Percentiles rank a stretch among this genome's conserved stretches.
Evolutionary conservation across 2,113 vertebrate genomes (phyloP).

Genomic region (Tricholaema leucomelas): DNA sequence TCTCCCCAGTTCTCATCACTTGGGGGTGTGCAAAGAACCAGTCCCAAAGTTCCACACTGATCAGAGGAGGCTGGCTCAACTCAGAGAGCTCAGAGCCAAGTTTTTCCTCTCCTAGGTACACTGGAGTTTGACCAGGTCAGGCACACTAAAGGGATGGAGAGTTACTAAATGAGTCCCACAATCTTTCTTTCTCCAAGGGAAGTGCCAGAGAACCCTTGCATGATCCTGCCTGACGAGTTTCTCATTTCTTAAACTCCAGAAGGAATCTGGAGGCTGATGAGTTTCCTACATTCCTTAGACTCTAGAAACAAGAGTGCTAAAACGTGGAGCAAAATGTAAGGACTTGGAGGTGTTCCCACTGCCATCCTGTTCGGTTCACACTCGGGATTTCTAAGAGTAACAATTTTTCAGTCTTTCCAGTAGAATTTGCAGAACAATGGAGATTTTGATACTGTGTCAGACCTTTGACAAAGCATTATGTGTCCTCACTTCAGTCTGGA

Average conservation of each 20-base stretch:
- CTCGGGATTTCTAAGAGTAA: background rate
- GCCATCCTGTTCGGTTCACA: background rate
- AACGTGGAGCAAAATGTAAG: background rate
- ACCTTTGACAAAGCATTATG: conserved; percentile 46
- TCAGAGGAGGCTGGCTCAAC: conserved; percentile 72
- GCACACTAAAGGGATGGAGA: background rate
- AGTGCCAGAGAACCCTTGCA: background rate
- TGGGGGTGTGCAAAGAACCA: conserved; percentile 85
- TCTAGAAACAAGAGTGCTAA: background rate
- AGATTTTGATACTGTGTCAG: conserved; percentile 62
- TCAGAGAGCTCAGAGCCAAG: conserved; percentile 79
- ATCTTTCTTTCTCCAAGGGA: background rate
- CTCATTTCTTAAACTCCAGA: background rate
- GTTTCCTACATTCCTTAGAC: background rate
- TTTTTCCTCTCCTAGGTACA: conserved; percentile 79
- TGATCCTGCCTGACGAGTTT: background rate
- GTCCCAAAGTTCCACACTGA: conserved; percentile 68
- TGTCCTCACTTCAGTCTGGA: conserved; percentile 21
- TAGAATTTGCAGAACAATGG: background rate
- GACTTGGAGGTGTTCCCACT: background rate
- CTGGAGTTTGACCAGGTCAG: background rate
- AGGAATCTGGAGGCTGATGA: background rate
- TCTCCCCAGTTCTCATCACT: conserved; percentile 76
- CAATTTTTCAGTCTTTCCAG: conserved; percentile 34
- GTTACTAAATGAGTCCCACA: background rate